A percentile compares a stretch with the other conserved stretches of the same genome.
phyloP scores from a whole-genome alignment of 2,113 vertebrate species.

The Protobothrops flavoviridis region DNA sequence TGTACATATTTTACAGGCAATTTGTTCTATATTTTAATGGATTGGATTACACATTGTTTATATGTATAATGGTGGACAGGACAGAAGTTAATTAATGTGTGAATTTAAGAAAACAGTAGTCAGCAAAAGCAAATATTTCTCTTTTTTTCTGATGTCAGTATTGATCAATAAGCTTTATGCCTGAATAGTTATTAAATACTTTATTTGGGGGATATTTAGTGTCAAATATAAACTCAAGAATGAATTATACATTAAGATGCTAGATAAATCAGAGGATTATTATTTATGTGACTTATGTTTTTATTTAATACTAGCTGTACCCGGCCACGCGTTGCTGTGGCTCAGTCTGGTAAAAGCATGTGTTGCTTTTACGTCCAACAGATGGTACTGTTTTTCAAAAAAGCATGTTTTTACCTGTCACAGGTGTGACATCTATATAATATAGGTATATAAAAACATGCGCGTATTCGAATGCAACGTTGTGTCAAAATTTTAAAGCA shows the following conservation, averaged over 20 bases:
- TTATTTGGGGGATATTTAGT: not conserved
- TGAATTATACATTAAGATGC: not conserved
- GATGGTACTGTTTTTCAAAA: no score
- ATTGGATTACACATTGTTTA: not conserved
- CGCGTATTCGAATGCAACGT: no score
- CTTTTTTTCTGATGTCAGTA: not conserved
- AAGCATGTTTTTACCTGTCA: no score
- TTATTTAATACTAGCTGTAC: not conserved
- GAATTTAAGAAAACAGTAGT: not conserved
- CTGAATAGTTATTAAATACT: not conserved
- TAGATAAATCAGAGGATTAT: not conserved
- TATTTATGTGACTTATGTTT: not conserved
- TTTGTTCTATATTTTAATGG: not conserved
- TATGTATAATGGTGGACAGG: not conserved
- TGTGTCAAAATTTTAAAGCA: no score
- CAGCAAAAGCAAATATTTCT: constrained; percentile 7
- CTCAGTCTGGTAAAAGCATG: no score
- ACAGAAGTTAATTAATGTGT: not conserved
- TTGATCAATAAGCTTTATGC: not conserved
- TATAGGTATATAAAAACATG: no score
- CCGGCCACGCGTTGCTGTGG: no score
- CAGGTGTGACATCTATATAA: no score
- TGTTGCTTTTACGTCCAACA: no score
- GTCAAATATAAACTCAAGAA: not conserved
- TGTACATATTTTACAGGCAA: not conserved